A percentile compares a stretch with the other conserved stretches of the same genome.
These are phyloP conservation scores for Thereuonema tuberculata DNA, from an alignment of 1,140 invertebrate species.

Conservation along the genomic window DNA sequence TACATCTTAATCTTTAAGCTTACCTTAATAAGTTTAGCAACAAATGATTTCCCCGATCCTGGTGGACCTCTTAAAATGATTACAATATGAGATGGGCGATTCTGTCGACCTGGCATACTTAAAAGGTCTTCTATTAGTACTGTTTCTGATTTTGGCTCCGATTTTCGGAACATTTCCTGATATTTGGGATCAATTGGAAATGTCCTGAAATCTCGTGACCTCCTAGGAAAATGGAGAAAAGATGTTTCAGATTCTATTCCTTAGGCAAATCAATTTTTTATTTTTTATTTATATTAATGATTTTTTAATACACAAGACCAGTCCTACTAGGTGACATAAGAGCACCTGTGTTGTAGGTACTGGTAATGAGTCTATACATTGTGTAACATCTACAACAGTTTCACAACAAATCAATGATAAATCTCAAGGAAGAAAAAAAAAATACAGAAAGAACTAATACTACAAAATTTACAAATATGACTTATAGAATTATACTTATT, in stretches of 20 bases:
- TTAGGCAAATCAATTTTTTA: neutral
- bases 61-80: conserved; percentile 80
- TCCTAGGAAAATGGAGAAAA: neutral
- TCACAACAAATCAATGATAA: no score
- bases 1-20: no score
- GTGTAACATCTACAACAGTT: no score
- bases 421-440: no score
- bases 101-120: conserved; percentile 50
- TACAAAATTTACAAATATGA: no score
- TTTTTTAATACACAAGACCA: no score
- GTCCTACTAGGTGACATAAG: no score
- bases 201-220: neutral
- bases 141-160: conserved; percentile 20
- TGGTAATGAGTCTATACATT: no score
- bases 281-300: no score
- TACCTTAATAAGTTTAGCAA: conserved; percentile 76
- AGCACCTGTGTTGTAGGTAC: no score
- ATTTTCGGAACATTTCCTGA: neutral
- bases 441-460: no score
- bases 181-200: neutral
- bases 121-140: conserved; percentile 68
- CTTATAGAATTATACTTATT: no score
- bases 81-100: conserved; percentile 64
- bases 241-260: neutral
- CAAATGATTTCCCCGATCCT: conserved; percentile 75